Base-by-base conservation (phyloP, 2,113 vertebrate species). In the Melanerpes aurifrons region DNA sequence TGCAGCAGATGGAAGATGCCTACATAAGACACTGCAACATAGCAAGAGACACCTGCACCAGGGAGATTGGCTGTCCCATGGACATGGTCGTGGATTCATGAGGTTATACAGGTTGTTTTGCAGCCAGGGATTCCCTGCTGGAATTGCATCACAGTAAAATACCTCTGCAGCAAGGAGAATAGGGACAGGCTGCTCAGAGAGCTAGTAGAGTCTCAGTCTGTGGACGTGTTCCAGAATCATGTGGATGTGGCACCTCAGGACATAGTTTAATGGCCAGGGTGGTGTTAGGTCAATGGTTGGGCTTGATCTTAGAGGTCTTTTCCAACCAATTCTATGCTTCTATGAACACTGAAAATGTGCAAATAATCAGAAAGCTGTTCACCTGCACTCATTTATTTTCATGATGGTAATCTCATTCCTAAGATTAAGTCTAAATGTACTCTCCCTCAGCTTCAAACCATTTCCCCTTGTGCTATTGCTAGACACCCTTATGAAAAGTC, bases 21-120 rank as follows among this genome's bases (percentile, higher is more conserved):
- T 8, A 10, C 35, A 18, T 4, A 2, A 37, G 72, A 14, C 32
- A 14, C 1, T 1, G 35, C 29, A 19, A 9, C 3, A 10, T n/a
- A 28, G 61, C 32, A 7, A 35, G 40, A 26, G 12, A 24, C 47
- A 9, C 28, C 21, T 2, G 5, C 3, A 5, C 1, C 43, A 18
- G 74, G 58, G 58, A 54, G 28, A 37, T 15, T 24, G 21, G 1
- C 47, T 0, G 7, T 2, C 18, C 37, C 50, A 29, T 6, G 6
- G 43, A 8, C 59, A 18, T 1, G 12, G 31, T 2, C 50, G 24
- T 26, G 69, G 64, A 37, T 20, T 61, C 35, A 2, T 2, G 2
- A 56, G n/a, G n/a, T 32, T 53, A 53, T 28, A 45, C 19, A 15
- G 1, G 6, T 9, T 2, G 1, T 19, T 82, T 79, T 76, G 31